Evolutionary conservation across 2,888 invertebrate genomes (phyloP), one percentile per base, ranked within the genome.

Genomic region (Callyntrura sp.): DNA sequence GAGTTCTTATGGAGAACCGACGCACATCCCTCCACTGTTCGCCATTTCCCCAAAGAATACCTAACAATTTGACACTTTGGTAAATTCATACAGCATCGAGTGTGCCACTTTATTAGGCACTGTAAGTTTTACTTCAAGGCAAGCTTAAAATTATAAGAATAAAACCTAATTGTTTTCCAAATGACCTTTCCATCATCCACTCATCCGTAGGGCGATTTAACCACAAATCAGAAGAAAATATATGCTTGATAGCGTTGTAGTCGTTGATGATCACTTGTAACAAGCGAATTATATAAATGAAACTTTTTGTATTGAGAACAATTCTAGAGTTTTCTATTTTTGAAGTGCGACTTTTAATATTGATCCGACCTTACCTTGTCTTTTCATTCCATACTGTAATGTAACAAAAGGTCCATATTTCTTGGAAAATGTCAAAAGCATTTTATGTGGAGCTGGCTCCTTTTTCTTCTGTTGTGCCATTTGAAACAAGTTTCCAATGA

Each of bases 1-100:
- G 62, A 5, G 93, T 93, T 65, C 93, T 90, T 0, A 93, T 70
- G 8, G 93, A 90, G 70, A 93, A 94, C 17, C 93, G 65, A 0
- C 93, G 91, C 17, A 93, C 90, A 17, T 93, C 93, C 78, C 91
- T 91, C 93, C 93, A 93, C 14, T 79, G 12, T 9, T 91, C 89
- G 3, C 93, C 93, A 25, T 91, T 92, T 17, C 91, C 91, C 87
- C 92, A 93, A 8, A 93, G 35, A 57, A 92, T 91, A 9, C 92
- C 92, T 88, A 48, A 25, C 9, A 12, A 78, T 78, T 48, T n/a
- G n/a, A n/a, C n/a, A n/a, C n/a, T n/a, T n/a, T n/a, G n/a, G n/a
- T n/a, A n/a, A n/a, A n/a, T n/a, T n/a, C n/a, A n/a, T n/a, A n/a
- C n/a, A n/a, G n/a, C n/a, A n/a, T n/a, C n/a, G n/a, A n/a, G n/a